Evolutionary conservation across 2,113 vertebrate species (phyloP).

Genomic region (Colistium nudipinnis): DNA sequence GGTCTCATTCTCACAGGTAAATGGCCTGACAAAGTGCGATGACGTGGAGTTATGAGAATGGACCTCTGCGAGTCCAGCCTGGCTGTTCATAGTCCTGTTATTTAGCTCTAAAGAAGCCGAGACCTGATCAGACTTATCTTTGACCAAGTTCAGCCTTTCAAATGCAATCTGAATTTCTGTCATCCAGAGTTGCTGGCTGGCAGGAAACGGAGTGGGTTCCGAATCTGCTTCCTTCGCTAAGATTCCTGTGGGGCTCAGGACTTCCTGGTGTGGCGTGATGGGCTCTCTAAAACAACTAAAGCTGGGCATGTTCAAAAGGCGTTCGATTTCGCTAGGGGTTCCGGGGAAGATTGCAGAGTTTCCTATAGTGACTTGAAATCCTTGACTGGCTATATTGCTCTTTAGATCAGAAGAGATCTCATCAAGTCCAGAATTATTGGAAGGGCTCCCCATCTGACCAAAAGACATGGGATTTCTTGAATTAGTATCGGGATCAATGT

Average conservation of each 20-base stretch:
- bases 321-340: constrained; percentile 66
- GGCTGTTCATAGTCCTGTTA: constrained; percentile 28
- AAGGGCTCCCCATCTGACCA: constrained; percentile 11
- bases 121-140: constrained; percentile 62
- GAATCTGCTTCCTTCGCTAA: constrained; percentile 64
- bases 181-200: constrained; percentile 82
- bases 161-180: constrained; percentile 88
- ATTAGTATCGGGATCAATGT: constrained; percentile 53
- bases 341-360: constrained; percentile 7
- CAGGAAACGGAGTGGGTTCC: constrained; percentile 60
- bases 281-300: constrained; percentile 64
- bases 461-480: constrained; percentile 41
- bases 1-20: constrained; percentile 86
- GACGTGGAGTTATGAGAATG: constrained; percentile 58
- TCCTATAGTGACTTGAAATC: constrained; percentile 38
- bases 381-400: constrained; percentile 8
- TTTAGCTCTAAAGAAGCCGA: constrained; percentile 1
- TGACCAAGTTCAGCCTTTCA: constrained; percentile 86
- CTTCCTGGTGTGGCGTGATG: constrained; percentile 12
- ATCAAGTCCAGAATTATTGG: constrained; percentile 32
- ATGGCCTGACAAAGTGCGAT: constrained; percentile 85
- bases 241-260: constrained; percentile 18
- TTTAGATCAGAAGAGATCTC: constrained; percentile 36
- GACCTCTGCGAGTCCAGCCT: constrained; percentile 56
- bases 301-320: constrained; percentile 49